Percentiles rank a stretch among this genome's conserved stretches.
phyloP scores from a whole-genome alignment of 2,797 vertebrate species.

The Acanthurus tractus region DNA sequence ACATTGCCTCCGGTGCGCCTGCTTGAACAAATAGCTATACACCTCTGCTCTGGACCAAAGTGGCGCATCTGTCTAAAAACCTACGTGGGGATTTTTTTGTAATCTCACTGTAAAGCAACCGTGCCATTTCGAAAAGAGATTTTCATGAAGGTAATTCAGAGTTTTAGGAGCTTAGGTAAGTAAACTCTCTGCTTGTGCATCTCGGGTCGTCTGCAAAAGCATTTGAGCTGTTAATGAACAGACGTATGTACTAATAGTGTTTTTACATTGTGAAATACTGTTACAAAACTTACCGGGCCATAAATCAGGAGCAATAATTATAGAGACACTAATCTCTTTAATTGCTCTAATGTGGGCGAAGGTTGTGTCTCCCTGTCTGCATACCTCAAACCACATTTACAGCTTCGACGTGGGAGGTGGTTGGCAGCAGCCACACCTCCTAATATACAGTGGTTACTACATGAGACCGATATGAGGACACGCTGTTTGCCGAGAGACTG shows the following conservation, averaged over 20 bases:
- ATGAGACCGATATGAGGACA: slow-evolving; percentile 56
- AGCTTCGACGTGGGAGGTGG: slow-evolving; percentile 61
- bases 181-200: not conserved
- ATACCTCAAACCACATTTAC: slow-evolving; percentile 46
- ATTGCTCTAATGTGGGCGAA: slow-evolving; percentile 71
- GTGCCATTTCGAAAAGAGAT: not conserved
- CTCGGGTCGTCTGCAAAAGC: slow-evolving; percentile 22
- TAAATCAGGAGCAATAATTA: slow-evolving; percentile 66
- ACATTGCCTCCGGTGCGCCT: too few relatives aligned
- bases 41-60: not conserved
- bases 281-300: slow-evolving; percentile 41
- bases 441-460: slow-evolving; percentile 58
- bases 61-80: not conserved
- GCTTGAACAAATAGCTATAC: too few relatives aligned
- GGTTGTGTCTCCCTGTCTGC: slow-evolving; percentile 67
- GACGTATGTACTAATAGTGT: slow-evolving; percentile 30
- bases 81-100: not conserved
- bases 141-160: not conserved
- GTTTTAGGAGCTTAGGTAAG: not conserved
- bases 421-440: slow-evolving; percentile 62
- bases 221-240: slow-evolving; percentile 26
- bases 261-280: slow-evolving; percentile 68
- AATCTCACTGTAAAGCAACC: not conserved
- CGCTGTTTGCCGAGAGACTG: slow-evolving; percentile 55
- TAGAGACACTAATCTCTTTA: slow-evolving; percentile 70